These are phyloP conservation scores for Aphrophora alni DNA, from an alignment of 2,888 invertebrate species.

Conservation along the genomic window DNA sequence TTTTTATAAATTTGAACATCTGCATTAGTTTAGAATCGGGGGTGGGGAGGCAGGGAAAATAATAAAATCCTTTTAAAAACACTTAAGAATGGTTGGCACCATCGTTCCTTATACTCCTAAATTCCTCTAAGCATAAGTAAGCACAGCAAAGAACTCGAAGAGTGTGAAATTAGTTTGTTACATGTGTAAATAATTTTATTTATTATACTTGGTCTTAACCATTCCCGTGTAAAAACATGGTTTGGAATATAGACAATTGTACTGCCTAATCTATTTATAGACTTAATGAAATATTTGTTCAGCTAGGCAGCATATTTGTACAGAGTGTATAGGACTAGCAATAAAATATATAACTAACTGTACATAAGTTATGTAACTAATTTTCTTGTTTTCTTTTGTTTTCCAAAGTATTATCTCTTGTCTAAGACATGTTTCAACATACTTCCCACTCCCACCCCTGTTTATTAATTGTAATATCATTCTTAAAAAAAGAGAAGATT, in stretches of 20 bases:
- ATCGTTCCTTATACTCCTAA: not conserved
- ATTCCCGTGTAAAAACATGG: not conserved
- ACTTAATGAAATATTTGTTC: not conserved
- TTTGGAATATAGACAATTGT: not conserved
- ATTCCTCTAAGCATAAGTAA: not conserved
- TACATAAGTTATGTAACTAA: not conserved
- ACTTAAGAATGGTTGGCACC: not conserved
- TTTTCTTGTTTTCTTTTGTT: not conserved
- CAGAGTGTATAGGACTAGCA: not conserved
- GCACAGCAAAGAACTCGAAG: not conserved
- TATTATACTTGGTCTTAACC: not conserved
- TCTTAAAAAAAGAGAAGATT: too few relatives aligned
- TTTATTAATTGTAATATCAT: too few relatives aligned
- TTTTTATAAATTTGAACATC: too few relatives aligned
- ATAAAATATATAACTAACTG: not conserved
- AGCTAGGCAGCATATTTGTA: not conserved
- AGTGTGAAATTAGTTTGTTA: not conserved
- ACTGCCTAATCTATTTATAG: not conserved
- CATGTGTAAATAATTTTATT: not conserved
- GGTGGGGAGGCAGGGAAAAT: too few relatives aligned
- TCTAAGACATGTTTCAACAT: too few relatives aligned
- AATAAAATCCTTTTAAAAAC: too few relatives aligned
- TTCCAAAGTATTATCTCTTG: not conserved
- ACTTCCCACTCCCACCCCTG: too few relatives aligned
- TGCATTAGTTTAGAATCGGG: too few relatives aligned